Evolutionary conservation across 2,888 invertebrate genomes (phyloP).

Genomic region (Phanerotoma sp.): DNA sequence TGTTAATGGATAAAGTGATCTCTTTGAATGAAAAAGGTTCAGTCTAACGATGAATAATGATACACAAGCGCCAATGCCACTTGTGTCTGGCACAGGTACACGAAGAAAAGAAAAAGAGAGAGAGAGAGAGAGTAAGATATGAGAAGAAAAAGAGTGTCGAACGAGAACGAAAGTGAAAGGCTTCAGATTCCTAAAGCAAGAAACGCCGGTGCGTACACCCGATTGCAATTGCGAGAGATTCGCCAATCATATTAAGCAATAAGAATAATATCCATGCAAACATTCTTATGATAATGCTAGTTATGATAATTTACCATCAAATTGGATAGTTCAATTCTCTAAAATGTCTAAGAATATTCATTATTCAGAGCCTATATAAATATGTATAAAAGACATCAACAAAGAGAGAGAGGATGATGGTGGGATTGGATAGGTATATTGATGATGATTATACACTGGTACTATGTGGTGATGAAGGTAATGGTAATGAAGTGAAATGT

Average conservation of each 20-base stretch:
- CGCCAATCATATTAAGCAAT: conserved; percentile 19
- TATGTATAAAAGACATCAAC: too few relatives aligned
- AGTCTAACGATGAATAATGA: conserved; percentile 10
- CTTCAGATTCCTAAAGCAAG: conserved; percentile 39
- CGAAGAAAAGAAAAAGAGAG: conserved; percentile 17
- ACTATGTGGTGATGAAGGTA: not conserved
- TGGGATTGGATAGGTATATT: not conserved
- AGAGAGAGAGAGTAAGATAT: conserved; percentile 13
- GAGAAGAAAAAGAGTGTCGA: conserved; percentile 32
- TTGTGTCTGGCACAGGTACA: not conserved
- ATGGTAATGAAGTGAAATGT: conserved; percentile 7
- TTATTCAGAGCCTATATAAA: not conserved
- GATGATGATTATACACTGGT: too few relatives aligned
- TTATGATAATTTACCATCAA: too few relatives aligned
- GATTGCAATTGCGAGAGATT: conserved; percentile 18
- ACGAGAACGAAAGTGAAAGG: conserved; percentile 52
- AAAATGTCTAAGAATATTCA: not conserved
- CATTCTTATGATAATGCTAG: conserved; percentile 10
- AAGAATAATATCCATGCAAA: conserved; percentile 6
- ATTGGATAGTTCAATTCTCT: too few relatives aligned
- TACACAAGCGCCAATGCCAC: not conserved
- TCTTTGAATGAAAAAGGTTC: not conserved
- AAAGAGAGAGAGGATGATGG: too few relatives aligned
- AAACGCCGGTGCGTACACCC: conserved; percentile 9
- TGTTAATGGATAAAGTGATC: not conserved